Conservation (phyloP, 2,113 vertebrate species). For the Morone saxatilis region DNA sequence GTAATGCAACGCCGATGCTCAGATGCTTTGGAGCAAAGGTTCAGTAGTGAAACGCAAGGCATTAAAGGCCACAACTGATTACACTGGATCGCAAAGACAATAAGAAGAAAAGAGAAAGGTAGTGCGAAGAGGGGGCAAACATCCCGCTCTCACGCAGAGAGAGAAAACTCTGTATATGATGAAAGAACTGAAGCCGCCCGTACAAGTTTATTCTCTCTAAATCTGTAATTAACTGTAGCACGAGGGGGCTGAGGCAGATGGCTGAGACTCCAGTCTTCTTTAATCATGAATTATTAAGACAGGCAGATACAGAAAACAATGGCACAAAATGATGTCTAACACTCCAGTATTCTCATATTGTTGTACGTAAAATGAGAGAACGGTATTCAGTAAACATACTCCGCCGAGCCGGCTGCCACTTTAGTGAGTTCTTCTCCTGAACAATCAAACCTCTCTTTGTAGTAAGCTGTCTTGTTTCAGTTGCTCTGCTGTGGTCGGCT, state of each 20-base stretch:
- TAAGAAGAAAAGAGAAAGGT: not conserved
- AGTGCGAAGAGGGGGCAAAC: slow-evolving; percentile 3
- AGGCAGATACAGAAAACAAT: slow-evolving; percentile 16
- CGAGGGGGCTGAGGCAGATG: slow-evolving; percentile 44
- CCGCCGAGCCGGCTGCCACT: slow-evolving; percentile 13
- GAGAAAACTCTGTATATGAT: slow-evolving; percentile 3
- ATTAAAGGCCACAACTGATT: slow-evolving; percentile 9
- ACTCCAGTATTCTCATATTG: slow-evolving; percentile 27
- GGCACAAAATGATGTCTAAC: slow-evolving; percentile 31
- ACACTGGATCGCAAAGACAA: not conserved
- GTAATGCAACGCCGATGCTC: not conserved
- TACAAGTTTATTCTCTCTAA: slow-evolving; percentile 41
- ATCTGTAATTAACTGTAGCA: slow-evolving; percentile 58
- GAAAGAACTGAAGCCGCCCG: slow-evolving; percentile 17
- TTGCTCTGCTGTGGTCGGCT: not conserved
- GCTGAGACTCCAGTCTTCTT: slow-evolving; percentile 38
- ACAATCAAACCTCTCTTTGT: slow-evolving; percentile 16
- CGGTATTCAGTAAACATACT: not conserved
- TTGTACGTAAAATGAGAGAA: slow-evolving; percentile 13
- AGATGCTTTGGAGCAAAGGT: slow-evolving; percentile 4
- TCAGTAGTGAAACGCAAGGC: slow-evolving; percentile 8
- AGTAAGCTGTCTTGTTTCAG: not conserved
- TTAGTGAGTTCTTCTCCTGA: not conserved
- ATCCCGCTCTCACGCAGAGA: not conserved
- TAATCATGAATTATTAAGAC: slow-evolving; percentile 68